Percentiles rank a stretch among this genome's conserved stretches.
Evolutionary conservation across 2,113 vertebrate species (phyloP).

Genomic region (Tyto alba): DNA sequence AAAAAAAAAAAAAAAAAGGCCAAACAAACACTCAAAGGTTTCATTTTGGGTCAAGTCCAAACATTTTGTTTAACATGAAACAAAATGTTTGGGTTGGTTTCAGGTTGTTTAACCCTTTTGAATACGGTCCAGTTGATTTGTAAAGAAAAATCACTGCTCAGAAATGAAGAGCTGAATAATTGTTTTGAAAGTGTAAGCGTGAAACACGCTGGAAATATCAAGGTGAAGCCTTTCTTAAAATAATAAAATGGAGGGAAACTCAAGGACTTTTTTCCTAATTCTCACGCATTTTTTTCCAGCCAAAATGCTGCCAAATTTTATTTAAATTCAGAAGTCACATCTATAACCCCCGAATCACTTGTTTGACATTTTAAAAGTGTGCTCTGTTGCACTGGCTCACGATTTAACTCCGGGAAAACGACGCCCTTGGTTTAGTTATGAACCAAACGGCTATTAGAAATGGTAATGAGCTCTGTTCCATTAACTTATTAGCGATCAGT

Average conservation of each 20-base stretch:
- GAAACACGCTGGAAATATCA: not conserved
- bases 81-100: conserved; percentile 67
- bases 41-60: conserved; percentile 65
- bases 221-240: not conserved
- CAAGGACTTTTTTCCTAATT: not conserved
- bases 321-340: not conserved
- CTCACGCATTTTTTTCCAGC: not conserved
- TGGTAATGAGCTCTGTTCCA: not conserved
- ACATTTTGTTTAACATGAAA: conserved; percentile 66
- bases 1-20: not conserved
- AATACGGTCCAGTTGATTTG: conserved; percentile 40
- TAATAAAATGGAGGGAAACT: not conserved
- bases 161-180: not conserved
- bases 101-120: conserved; percentile 65
- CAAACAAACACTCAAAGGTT: conserved; percentile 60
- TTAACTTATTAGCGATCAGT: conserved; percentile 16
- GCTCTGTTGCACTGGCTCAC: fast-evolving
- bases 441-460: not conserved
- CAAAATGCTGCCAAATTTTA: not conserved
- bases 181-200: not conserved
- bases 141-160: conserved; percentile 13
- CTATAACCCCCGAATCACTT: not conserved
- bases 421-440: not conserved
- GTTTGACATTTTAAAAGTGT: not conserved
- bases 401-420: not conserved